These are phyloP conservation scores for Bombyx mandarina DNA, from an alignment of 1,140 invertebrate species.

Conservation along the genomic window DNA sequence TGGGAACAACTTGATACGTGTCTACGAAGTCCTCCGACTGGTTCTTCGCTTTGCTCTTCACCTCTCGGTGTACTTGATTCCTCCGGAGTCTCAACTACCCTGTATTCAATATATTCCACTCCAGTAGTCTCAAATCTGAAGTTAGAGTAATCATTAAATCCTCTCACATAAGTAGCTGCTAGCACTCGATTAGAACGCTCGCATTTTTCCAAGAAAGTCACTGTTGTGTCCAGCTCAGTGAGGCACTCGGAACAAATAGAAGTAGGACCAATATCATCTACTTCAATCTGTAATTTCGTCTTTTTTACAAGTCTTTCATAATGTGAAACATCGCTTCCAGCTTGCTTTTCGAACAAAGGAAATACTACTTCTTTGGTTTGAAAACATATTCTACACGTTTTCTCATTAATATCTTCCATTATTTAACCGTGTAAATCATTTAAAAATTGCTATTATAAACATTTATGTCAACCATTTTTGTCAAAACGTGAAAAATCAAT, in stretches of 20 bases:
- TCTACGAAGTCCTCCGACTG: too few relatives aligned
- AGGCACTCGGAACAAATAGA: conserved; percentile 30
- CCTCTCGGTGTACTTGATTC: not conserved
- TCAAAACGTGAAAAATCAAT: too few relatives aligned
- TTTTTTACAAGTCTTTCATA: conserved; percentile 24
- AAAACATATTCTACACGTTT: conserved; percentile 31
- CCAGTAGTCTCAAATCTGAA: not conserved
- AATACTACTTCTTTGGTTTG: conserved; percentile 17
- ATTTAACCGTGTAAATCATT: not conserved
- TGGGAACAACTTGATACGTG: conserved; percentile 7
- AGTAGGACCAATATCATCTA: conserved; percentile 18
- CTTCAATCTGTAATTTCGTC: conserved; percentile 17
- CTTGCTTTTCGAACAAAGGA: conserved; percentile 20
- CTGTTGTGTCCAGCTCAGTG: conserved; percentile 25
- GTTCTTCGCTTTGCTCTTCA: not conserved
- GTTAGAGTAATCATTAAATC: not conserved
- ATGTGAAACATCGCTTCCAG: conserved; percentile 11
- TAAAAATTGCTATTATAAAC: too few relatives aligned
- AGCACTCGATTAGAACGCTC: conserved; percentile 26
- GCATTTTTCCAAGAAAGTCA: conserved; percentile 33
- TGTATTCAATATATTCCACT: not conserved
- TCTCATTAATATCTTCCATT: conserved; percentile 11
- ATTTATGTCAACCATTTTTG: too few relatives aligned
- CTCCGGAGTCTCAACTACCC: not conserved
- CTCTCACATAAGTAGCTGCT: not conserved